A percentile compares a stretch with the other conserved stretches of the same genome.
Conservation (phyloP, 2,888 invertebrate species). For the Netelia melanura region DNA sequence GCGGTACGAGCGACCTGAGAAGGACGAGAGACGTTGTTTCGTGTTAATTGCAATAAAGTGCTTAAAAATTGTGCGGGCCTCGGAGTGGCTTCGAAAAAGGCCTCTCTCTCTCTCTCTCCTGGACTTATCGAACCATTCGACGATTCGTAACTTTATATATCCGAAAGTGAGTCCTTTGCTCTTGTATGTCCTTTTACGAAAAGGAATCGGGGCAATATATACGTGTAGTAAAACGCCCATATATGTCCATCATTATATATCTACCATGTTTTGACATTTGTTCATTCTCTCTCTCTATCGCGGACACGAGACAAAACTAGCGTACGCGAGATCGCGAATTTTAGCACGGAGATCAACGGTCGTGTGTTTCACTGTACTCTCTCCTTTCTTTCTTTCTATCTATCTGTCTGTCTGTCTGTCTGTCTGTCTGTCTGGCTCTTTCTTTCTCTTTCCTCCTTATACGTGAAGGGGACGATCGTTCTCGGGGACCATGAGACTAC, state of each 20-base stretch:
- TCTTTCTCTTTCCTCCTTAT: constrained; percentile 11
- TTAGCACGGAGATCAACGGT: constrained; percentile 46
- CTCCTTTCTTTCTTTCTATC: neutral
- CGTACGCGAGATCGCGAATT: constrained; percentile 40
- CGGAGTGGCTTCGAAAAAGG: neutral
- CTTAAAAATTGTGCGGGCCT: neutral
- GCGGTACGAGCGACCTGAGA: constrained; percentile 64
- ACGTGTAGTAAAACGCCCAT: neutral
- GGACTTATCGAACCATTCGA: neutral
- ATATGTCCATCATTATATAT: neutral
- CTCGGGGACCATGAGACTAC: constrained; percentile 66
- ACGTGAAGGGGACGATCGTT: constrained; percentile 47
- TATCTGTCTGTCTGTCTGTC: neutral
- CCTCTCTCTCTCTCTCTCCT: neutral
- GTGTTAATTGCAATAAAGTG: neutral
- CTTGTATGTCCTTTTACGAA: neutral
- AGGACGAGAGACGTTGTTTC: constrained; percentile 2
- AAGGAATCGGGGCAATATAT: neutral
- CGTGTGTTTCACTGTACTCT: constrained; percentile 18
- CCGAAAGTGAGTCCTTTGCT: neutral
- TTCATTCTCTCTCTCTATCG: constrained; percentile 34
- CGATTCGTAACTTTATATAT: neutral
- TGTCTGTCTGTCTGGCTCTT: neutral
- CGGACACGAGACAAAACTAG: constrained; percentile 27
- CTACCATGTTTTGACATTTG: constrained; percentile 65